These are phyloP conservation scores for Mnemiopsis leidyi DNA, from an alignment of 37 sponge, comb jelly and placozoan species.

Conservation along the genomic window DNA sequence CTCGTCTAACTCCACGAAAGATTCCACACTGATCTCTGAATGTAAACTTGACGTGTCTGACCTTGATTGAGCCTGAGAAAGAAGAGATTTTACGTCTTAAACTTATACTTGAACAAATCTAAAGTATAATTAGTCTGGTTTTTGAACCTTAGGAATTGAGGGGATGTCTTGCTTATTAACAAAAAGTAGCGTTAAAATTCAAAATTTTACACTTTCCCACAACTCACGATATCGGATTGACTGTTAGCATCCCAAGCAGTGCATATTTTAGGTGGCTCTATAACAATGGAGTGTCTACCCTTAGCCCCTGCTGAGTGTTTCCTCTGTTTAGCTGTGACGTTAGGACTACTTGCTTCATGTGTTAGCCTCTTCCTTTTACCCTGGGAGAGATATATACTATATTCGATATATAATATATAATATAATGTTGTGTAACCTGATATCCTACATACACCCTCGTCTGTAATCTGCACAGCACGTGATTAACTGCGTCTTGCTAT, in stretches of 20 bases:
- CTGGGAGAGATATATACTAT: background rate
- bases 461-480: no score
- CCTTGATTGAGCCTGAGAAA: background rate
- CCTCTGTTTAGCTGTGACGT: background rate
- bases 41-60: constrained; percentile 51
- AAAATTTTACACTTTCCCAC: no score
- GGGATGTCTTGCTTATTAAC: no score
- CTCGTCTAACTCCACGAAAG: background rate
- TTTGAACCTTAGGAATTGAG: no score
- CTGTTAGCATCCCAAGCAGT: constrained; percentile 30
- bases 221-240: background rate
- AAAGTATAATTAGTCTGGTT: no score
- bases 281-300: constrained; percentile 14
- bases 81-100: background rate
- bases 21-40: background rate
- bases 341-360: constrained; percentile 18
- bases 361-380: constrained; percentile 60
- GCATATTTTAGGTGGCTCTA: constrained; percentile 33
- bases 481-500: no score
- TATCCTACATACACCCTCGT: no score
- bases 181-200: no score
- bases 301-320: constrained; percentile 7
- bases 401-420: no score
- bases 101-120: no score
- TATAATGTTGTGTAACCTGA: no score